Conservation (phyloP, 1,140 invertebrate species). For the Pteromalus puparum region DNA sequence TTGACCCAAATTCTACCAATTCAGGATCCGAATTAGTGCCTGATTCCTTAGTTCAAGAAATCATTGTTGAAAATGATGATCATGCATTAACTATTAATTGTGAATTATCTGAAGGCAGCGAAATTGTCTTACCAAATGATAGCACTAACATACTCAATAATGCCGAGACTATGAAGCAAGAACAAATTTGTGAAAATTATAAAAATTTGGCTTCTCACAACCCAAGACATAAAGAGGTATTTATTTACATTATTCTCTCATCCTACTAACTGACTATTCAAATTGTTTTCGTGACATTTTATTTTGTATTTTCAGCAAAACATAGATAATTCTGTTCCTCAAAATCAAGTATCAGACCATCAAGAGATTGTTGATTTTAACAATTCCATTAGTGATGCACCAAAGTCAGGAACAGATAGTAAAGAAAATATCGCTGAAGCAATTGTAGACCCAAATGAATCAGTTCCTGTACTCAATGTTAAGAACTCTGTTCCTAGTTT, state of each 20-base stretch:
- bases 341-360: conserved; percentile 7
- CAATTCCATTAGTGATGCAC: background rate
- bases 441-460: conserved; percentile 7
- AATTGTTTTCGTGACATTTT: background rate
- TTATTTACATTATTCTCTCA: background rate
- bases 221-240: background rate
- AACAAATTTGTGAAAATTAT: background rate
- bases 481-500: conserved; percentile 31
- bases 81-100: conserved; percentile 15
- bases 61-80: conserved; percentile 38
- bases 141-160: conserved; percentile 19
- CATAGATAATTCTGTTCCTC: conserved; percentile 22
- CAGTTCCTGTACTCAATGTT: conserved; percentile 20
- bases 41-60: conserved; percentile 42
- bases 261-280: background rate
- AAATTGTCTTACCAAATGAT: conserved; percentile 44
- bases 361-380: conserved; percentile 29
- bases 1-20: conserved; percentile 21
- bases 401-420: conserved; percentile 7
- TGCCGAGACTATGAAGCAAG: background rate
- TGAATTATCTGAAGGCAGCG: conserved; percentile 27
- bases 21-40: conserved; percentile 20
- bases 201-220: background rate
- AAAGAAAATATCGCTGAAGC: conserved; percentile 25
- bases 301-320: conserved; percentile 28